phyloP scores from a whole-genome alignment of 2,113 vertebrate species.

The Zapornia atra region DNA sequence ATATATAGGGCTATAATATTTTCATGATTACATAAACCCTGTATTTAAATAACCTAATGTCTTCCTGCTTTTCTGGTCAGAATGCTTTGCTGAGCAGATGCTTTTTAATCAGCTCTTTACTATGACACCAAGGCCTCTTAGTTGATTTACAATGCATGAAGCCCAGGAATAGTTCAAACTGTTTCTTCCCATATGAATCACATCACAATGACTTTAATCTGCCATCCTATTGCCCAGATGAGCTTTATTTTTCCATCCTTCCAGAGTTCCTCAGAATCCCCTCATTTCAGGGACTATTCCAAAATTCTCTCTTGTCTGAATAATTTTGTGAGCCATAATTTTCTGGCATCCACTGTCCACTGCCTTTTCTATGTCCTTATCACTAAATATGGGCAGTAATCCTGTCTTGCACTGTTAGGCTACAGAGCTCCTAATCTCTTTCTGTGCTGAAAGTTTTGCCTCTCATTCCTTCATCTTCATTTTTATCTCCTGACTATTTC shows the following conservation, averaged over 20 bases:
- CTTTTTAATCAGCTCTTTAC: conserved; percentile 26
- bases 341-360: not conserved
- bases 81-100: conserved; percentile 9
- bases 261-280: not conserved
- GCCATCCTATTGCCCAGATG: not conserved
- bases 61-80: not conserved
- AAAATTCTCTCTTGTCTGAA: not conserved
- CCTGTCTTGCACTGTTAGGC: not conserved
- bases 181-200: not conserved
- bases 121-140: not conserved
- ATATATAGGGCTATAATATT: not conserved
- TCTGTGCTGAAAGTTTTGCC: not conserved
- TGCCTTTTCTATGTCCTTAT: not conserved
- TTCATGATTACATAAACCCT: not conserved
- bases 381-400: not conserved
- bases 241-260: not conserved
- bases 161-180: not conserved
- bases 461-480: not conserved
- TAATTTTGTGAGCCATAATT: not conserved
- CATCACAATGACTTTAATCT: not conserved
- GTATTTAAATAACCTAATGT: not conserved
- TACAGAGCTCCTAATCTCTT: not conserved
- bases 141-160: conserved; percentile 39
- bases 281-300: not conserved
- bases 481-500: not conserved